These are phyloP conservation scores for Brenthis daphne DNA, from an alignment of 2,888 invertebrate genomes.

Conservation along the genomic window DNA sequence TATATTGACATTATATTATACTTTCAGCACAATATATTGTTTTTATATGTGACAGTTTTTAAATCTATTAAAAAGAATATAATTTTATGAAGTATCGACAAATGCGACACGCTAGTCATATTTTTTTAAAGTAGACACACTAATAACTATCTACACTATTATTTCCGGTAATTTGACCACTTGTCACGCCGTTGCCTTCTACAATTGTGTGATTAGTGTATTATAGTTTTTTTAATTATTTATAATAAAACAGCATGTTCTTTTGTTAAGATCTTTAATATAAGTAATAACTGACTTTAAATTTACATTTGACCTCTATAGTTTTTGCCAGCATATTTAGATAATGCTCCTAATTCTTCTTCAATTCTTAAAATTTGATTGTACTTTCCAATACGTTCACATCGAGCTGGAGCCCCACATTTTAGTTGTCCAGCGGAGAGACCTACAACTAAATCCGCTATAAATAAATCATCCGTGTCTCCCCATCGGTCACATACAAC, in stretches of 20 bases:
- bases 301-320: constrained; percentile 87
- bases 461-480: constrained; percentile 98
- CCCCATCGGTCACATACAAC: constrained; percentile 86
- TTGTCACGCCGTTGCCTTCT: constrained; percentile 43
- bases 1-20: too few relatives aligned
- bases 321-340: constrained; percentile 96
- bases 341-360: constrained; percentile 95
- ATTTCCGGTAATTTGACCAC: constrained; percentile 65
- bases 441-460: constrained; percentile 98
- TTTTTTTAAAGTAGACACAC: too few relatives aligned
- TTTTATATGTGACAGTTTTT: too few relatives aligned
- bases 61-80: too few relatives aligned
- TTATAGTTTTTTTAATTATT: background rate
- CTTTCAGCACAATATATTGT: too few relatives aligned
- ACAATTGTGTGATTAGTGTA: background rate
- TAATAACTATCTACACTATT: constrained; percentile 36
- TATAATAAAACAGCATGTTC: too few relatives aligned
- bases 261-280: background rate
- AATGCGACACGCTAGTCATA: too few relatives aligned
- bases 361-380: constrained; percentile 99
- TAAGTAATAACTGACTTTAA: background rate
- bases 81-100: too few relatives aligned
- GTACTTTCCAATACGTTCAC: constrained; percentile 98
- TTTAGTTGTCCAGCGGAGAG: constrained; percentile 98
- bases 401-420: constrained; percentile 98